phyloP scores from a whole-genome alignment of 2,113 vertebrate species.

The Phocoena phocoena region DNA sequence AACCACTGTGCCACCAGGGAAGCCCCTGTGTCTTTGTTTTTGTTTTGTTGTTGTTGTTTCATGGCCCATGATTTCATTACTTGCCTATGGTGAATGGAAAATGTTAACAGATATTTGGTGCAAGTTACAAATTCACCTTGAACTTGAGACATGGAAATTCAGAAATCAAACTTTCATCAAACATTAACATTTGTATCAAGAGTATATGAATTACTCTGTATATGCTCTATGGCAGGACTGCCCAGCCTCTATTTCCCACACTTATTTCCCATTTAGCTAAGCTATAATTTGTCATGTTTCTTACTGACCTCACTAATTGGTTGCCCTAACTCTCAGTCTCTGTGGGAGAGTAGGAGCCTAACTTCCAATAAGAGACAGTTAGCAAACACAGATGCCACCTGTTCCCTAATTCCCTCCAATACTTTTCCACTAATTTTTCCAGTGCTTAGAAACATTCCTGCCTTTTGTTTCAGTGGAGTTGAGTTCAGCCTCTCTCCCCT shows the following conservation, averaged over 20 bases:
- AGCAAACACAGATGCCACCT: not conserved
- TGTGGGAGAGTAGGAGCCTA: not conserved
- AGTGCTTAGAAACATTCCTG: not conserved
- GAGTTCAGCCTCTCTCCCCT: not conserved
- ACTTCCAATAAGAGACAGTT: not conserved
- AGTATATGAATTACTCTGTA: not conserved
- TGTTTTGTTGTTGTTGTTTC: not conserved
- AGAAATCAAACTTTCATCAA: not conserved
- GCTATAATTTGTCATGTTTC: not conserved
- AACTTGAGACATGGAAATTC: not conserved
- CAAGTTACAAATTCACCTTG: not conserved
- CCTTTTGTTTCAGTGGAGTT: not conserved
- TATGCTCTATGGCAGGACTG: not conserved
- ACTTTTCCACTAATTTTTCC: not conserved
- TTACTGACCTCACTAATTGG: not conserved
- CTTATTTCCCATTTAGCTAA: not conserved
- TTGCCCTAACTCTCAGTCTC: not conserved
- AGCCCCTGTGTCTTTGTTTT: not conserved
- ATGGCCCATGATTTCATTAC: not conserved
- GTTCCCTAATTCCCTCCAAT: not conserved
- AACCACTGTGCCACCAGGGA: no score
- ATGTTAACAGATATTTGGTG: not conserved
- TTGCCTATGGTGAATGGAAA: not conserved
- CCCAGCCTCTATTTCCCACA: not conserved
- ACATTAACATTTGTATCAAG: not conserved